Percentiles rank a stretch among this genome's conserved stretches.
Conservation (phyloP, 1,140 invertebrate genomes). For the Drosophila takahashii region DNA sequence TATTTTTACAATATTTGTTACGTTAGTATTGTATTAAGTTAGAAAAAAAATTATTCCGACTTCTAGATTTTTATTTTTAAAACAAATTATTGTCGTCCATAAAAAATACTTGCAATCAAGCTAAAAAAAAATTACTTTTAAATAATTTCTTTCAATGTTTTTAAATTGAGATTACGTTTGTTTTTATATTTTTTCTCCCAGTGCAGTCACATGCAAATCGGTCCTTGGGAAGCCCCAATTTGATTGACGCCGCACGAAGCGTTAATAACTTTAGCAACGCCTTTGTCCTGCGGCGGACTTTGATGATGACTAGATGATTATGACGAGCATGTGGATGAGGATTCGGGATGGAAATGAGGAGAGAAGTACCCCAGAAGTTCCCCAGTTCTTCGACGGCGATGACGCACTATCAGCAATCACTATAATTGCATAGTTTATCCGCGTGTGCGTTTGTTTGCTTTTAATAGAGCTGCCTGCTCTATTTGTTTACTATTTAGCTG, state of each 20-base stretch:
- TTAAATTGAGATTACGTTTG: too few relatives aligned
- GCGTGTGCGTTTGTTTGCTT: slow-evolving; percentile 59
- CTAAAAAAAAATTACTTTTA: too few relatives aligned
- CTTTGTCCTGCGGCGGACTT: slow-evolving; percentile 73
- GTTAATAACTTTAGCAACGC: slow-evolving; percentile 83
- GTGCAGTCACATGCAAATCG: slow-evolving; percentile 60
- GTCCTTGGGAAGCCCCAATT: slow-evolving; percentile 49
- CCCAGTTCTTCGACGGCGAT: slow-evolving; percentile 32
- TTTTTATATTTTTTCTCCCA: background rate
- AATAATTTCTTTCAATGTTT: background rate
- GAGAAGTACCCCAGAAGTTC: background rate
- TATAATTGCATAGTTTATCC: slow-evolving; percentile 67
- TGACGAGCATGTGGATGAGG: slow-evolving; percentile 9
- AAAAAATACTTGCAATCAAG: too few relatives aligned
- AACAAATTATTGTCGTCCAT: too few relatives aligned
- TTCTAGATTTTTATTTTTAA: too few relatives aligned
- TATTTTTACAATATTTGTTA: too few relatives aligned
- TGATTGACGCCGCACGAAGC: slow-evolving; percentile 80
- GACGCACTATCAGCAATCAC: slow-evolving; percentile 70
- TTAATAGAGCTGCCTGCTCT: slow-evolving; percentile 55
- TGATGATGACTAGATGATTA: slow-evolving; percentile 60
- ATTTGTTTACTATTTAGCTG: slow-evolving; percentile 71
- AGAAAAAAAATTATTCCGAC: too few relatives aligned
- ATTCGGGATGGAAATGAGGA: slow-evolving; percentile 33
- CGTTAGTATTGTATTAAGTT: too few relatives aligned